Evolutionary conservation across 2,113 vertebrate species (phyloP).

Genomic region (Ameiurus melas): DNA sequence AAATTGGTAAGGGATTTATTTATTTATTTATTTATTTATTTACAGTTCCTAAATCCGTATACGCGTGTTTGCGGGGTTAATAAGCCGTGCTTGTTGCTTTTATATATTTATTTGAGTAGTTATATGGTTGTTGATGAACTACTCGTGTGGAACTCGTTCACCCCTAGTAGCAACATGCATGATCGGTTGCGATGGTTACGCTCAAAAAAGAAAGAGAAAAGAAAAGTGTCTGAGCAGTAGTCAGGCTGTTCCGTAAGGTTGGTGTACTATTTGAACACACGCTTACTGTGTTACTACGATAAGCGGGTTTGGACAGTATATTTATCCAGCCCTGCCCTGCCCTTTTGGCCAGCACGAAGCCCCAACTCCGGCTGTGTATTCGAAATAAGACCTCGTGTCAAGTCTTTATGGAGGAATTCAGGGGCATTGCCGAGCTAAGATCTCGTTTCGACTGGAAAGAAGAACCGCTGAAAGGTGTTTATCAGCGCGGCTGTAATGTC

Average conservation of each 20-base stretch:
- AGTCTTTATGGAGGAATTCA: background rate
- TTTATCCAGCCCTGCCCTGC: constrained; percentile 19
- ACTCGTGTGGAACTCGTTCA: background rate
- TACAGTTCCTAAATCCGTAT: too few relatives aligned
- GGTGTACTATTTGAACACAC: constrained; percentile 6
- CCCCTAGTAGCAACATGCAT: background rate
- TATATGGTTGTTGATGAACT: background rate
- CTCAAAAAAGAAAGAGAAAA: too few relatives aligned
- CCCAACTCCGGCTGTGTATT: background rate
- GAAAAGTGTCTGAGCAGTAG: background rate
- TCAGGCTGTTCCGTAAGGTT: background rate
- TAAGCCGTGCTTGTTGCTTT: background rate
- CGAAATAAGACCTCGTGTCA: too few relatives aligned
- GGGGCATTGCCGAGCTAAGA: background rate
- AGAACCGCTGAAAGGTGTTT: background rate
- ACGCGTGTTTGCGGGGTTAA: background rate
- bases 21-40: too few relatives aligned
- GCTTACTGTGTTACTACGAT: background rate
- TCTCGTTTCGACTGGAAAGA: background rate
- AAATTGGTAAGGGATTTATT: constrained; percentile 66
- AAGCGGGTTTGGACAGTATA: constrained; percentile 4
- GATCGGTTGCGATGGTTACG: constrained; percentile 13
- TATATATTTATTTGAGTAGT: background rate
- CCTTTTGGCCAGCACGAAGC: background rate
- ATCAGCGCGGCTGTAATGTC: background rate